These are phyloP conservation scores for Aphodius sticticus DNA, from an alignment of 2,888 invertebrate genomes.

Conservation along the genomic window DNA sequence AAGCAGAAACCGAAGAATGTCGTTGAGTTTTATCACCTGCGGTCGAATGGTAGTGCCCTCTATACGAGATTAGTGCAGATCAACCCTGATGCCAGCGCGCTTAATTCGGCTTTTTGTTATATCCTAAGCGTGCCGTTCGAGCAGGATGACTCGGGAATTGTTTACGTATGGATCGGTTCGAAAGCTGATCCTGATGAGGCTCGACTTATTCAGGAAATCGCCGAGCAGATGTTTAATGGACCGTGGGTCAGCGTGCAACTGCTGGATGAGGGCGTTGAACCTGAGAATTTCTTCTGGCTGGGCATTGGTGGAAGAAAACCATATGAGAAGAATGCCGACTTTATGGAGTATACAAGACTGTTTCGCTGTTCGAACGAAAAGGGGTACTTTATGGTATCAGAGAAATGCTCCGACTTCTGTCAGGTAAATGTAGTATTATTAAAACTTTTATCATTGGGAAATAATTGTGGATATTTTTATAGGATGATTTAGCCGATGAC, in stretches of 20 bases:
- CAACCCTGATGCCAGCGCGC: constrained; percentile 79
- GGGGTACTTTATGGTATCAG: constrained; percentile 98
- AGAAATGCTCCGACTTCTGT: constrained; percentile 98
- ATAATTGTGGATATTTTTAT: constrained; percentile 52
- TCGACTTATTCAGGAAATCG: constrained; percentile 87
- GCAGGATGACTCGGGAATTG: constrained; percentile 86
- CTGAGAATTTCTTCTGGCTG: constrained; percentile 98
- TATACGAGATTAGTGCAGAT: constrained; percentile 94
- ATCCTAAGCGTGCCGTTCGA: constrained; percentile 93
- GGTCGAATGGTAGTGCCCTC: constrained; percentile 94
- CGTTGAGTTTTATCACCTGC: constrained; percentile 92
- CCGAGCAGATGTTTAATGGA: constrained; percentile 90
- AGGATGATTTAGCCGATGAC: constrained; percentile 99
- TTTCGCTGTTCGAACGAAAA: constrained; percentile 99
- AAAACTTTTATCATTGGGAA: constrained; percentile 37
- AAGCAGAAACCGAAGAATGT: constrained; percentile 63
- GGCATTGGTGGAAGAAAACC: constrained; percentile 91
- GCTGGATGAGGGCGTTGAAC: constrained; percentile 92
- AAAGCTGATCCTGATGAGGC: constrained; percentile 87
- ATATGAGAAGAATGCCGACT: constrained; percentile 88
- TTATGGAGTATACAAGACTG: constrained; percentile 90
- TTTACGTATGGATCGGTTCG: constrained; percentile 95
- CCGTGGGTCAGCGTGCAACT: constrained; percentile 82
- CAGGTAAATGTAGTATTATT: constrained; percentile 68
- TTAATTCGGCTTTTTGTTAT: constrained; percentile 96